Evolutionary conservation across 2,888 invertebrate species (phyloP), one percentile per base, ranked within the genome.

Genomic region (Erannis defoliaria): DNA sequence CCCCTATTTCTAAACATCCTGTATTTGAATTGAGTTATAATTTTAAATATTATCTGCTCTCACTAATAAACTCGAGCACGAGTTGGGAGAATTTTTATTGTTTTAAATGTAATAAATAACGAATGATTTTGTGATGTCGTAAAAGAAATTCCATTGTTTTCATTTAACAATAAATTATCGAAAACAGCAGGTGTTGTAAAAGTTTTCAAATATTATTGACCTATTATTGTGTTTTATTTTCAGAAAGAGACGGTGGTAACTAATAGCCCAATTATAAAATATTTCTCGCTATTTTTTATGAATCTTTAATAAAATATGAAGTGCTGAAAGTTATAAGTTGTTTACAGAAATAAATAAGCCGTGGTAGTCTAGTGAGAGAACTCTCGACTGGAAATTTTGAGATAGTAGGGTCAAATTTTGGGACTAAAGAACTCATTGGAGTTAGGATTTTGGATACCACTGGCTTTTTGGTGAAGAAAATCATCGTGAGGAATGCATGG

Each of bases 71-170:
- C 33, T 16, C n/a, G 45, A 9, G 16, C 16, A 43, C 8, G 19
- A 61, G 53, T 53, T 35, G 29, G 18, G 43, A 67, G 56, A 53
- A 60, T 49, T 62, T 60, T 64, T 62, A 62, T 45, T 62, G 56
- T 64, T 50, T 63, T 37, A 56, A 64, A 64, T 58, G 62, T 43
- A 64, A 66, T 66, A 70, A 70, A 68, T 67, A 66, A 40, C 37
- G 43, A 64, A 66, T 71, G 72, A 73, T 68, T 68, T 70, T 73
- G 66, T 71, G 67, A 64, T 67, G 68, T 65, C 66, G 67, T 67
- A 55, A 67, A 65, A 16, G 42, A 67, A 67, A 72, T 70, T 64
- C 64, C 64, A 64, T 68, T 70, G 61, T 68, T 71, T 64, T 66
- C 66, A 66, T 68, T 67, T 60, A 66, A 67, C 58, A 66, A 66